phyloP scores from a whole-genome alignment of 1,140 invertebrate genomes.

The Sarcophaga peregrina region DNA sequence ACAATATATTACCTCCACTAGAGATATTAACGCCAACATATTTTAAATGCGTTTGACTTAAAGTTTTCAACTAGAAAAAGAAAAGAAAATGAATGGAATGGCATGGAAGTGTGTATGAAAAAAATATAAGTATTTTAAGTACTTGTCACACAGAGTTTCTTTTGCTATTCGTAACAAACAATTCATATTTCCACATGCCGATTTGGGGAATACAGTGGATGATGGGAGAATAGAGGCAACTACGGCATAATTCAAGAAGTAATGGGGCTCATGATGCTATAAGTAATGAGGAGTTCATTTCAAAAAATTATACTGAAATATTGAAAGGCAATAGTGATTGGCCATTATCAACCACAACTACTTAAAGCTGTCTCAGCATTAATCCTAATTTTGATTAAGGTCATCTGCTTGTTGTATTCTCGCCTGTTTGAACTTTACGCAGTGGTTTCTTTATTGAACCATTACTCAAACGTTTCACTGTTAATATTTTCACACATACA shows the following conservation, averaged over 20 bases:
- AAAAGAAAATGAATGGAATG: not conserved
- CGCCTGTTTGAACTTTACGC: not conserved
- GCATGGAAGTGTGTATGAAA: not conserved
- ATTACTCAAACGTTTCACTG: too few species aligned
- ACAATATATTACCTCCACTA: not conserved
- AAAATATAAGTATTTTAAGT: constrained; percentile 29
- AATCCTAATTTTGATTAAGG: too few species aligned
- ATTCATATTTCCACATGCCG: constrained; percentile 6
- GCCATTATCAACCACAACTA: too few species aligned
- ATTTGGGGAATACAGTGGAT: not conserved
- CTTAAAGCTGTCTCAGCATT: too few species aligned
- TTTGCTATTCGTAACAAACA: constrained; percentile 1
- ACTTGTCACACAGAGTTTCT: constrained; percentile 25
- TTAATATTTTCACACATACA: not conserved
- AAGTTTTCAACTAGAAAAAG: not conserved
- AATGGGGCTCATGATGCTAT: not conserved
- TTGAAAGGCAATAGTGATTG: too few species aligned
- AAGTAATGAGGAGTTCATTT: too few species aligned
- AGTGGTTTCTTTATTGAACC: not conserved
- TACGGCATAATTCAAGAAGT: too few species aligned
- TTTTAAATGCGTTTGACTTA: constrained; percentile 1
- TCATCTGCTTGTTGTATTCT: not conserved
- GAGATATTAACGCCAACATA: not conserved
- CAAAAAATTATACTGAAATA: too few species aligned
- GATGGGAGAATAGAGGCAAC: not conserved